These are phyloP conservation scores for Aplochiton taeniatus DNA, from an alignment of 2,797 vertebrate species.

Conservation along the genomic window DNA sequence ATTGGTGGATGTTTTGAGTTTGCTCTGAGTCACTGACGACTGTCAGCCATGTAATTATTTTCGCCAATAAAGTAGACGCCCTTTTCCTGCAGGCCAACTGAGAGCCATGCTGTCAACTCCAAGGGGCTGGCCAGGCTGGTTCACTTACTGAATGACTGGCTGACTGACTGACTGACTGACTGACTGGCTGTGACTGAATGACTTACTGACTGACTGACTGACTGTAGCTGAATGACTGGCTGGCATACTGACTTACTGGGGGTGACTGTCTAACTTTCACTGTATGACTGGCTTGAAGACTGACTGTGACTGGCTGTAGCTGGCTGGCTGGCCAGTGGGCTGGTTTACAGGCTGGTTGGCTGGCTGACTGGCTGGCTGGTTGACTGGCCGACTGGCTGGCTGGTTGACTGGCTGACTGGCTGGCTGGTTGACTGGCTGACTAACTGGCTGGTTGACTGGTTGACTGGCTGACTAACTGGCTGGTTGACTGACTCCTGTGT, in stretches of 20 bases:
- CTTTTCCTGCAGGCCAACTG: constrained; percentile 55
- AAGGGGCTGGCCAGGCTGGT: neutral
- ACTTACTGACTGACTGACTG: constrained; percentile 3
- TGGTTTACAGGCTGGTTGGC: neutral
- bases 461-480: constrained; percentile 6
- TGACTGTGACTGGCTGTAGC: no score
- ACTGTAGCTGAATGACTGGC: neutral
- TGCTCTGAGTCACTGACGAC: constrained; percentile 51
- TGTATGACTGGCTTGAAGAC: no score
- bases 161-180: constrained; percentile 9
- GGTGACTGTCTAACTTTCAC: no score
- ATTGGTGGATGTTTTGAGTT: constrained; percentile 71
- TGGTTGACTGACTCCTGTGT: constrained; percentile 8
- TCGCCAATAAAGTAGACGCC: constrained; percentile 74
- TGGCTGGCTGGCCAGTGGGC: neutral
- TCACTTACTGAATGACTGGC: neutral
- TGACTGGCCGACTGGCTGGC: neutral
- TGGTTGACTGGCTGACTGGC: neutral
- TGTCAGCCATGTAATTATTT: constrained; percentile 61
- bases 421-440: neutral
- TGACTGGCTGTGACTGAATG: constrained; percentile 2
- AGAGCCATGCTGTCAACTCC: constrained; percentile 25
- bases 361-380: neutral
- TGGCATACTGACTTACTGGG: no score
- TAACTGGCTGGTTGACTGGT: neutral